Conservation (phyloP, 2,113 vertebrate species). For the Malaclemys terrapin region DNA sequence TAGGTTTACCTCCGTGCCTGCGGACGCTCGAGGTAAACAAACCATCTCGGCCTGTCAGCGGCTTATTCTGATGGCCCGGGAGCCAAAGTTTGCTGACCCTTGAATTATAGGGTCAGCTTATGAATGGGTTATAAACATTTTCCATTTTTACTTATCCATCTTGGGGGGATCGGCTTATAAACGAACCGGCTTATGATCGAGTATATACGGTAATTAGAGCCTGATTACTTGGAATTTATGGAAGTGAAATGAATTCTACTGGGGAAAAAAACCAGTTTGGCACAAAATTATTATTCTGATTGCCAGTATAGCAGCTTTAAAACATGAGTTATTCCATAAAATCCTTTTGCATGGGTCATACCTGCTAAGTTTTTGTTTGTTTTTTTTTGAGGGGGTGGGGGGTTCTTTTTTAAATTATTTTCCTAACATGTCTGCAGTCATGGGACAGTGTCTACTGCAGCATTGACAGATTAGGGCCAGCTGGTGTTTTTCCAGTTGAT, state of each 20-base stretch:
- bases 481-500: slow-evolving; percentile 73
- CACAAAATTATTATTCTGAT: not conserved
- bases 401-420: not conserved
- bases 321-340: accelerated
- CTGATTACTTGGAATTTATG: not conserved
- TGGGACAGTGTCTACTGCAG: slow-evolving; percentile 9
- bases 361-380: not conserved
- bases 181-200: no score
- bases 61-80: no score
- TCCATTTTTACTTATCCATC: no score
- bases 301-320: not conserved
- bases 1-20: no score
- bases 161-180: no score
- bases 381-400: not conserved
- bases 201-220: not conserved
- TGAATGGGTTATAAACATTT: no score
- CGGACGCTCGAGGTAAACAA: no score
- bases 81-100: no score
- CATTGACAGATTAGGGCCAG: slow-evolving; percentile 50
- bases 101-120: no score
- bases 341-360: not conserved
- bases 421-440: slow-evolving; percentile 32
- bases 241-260: not conserved
- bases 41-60: no score
- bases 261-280: not conserved